These are phyloP conservation scores for Suricata suricatta DNA, from an alignment of 2,113 vertebrate species.

Conservation along the genomic window DNA sequence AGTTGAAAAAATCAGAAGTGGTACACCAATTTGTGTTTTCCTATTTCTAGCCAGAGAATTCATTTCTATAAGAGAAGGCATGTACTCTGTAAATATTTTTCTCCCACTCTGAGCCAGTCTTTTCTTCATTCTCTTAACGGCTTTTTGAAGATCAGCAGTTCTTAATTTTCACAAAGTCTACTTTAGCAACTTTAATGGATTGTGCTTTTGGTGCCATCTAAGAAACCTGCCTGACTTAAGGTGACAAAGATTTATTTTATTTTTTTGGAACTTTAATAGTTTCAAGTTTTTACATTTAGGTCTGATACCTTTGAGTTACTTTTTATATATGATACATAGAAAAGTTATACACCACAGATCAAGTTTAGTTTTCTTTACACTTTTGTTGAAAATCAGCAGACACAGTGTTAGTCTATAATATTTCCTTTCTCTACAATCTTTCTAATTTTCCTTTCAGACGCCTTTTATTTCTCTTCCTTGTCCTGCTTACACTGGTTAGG, in stretches of 20 bases:
- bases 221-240: not conserved
- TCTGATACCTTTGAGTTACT: not conserved
- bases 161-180: not conserved
- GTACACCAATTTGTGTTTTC: not conserved
- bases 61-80: not conserved
- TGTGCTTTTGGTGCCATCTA: not conserved
- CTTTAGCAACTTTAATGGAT: not conserved
- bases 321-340: not conserved
- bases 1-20: not conserved
- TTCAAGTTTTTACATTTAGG: not conserved
- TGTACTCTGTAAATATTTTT: not conserved
- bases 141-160: not conserved
- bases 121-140: not conserved
- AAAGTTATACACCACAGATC: not conserved
- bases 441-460: not conserved
- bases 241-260: not conserved
- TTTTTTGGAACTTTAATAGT: not conserved
- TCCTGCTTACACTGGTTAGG: not conserved
- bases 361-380: not conserved
- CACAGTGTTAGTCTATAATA: not conserved
- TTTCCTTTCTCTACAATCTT: conserved; percentile 29
- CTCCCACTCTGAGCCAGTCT: not conserved
- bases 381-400: not conserved
- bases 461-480: not conserved
- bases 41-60: not conserved